Percentiles rank a stretch among this genome's conserved stretches.
phyloP scores from a whole-genome alignment of 2,113 vertebrate species.

The Amblyornis subalaris region DNA sequence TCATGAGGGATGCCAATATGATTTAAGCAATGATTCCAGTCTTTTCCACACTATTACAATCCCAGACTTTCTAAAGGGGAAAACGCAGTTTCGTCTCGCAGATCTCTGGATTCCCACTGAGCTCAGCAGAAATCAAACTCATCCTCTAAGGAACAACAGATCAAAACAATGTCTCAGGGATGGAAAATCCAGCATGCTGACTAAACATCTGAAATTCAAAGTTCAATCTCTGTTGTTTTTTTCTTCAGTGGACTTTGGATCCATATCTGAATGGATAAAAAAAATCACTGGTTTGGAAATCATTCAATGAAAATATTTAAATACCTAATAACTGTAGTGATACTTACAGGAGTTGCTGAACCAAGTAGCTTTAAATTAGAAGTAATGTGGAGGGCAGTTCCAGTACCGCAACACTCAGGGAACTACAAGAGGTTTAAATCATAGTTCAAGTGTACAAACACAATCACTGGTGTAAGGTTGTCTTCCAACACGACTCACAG shows the following conservation, averaged over 20 bases:
- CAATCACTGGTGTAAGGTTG: not conserved
- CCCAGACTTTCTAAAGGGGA: not conserved
- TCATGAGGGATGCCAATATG: not conserved
- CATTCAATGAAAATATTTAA: not conserved
- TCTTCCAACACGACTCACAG: not conserved
- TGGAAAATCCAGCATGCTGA: conserved; percentile 15
- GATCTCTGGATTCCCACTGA: not conserved
- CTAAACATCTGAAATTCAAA: conserved; percentile 38
- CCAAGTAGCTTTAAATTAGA: not conserved
- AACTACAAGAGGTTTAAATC: not conserved
- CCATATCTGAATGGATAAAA: not conserved
- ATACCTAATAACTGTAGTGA: not conserved
- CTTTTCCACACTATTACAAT: not conserved
- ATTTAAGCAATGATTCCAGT: not conserved
- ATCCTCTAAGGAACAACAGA: not conserved
- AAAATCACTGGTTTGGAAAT: not conserved
- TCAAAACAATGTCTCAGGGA: not conserved
- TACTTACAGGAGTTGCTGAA: not conserved
- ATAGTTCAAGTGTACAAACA: not conserved
- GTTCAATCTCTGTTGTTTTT: conserved; percentile 1
- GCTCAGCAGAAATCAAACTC: not conserved
- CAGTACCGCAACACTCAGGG: not conserved
- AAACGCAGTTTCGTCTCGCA: not conserved
- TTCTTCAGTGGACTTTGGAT: conserved; percentile 21
- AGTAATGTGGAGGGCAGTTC: not conserved